Evolutionary conservation across 2,113 vertebrate genomes (phyloP).

Genomic region (Clarias batrachus): DNA sequence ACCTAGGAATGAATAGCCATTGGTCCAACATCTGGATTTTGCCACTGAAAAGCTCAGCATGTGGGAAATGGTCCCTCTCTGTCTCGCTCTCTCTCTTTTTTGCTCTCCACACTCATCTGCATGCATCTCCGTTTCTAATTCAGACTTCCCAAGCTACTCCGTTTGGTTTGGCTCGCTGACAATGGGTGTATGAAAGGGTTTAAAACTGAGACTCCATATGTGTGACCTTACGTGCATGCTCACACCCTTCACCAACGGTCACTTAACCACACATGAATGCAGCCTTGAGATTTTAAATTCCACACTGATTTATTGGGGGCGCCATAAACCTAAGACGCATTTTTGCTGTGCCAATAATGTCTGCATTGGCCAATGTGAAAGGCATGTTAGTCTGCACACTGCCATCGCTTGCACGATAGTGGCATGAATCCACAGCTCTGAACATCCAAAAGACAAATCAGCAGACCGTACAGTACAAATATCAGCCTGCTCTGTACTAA

Average conservation of each 20-base stretch:
- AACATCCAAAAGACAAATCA: neutral
- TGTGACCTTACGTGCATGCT: slow-evolving; percentile 32
- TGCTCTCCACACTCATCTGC: slow-evolving; percentile 20
- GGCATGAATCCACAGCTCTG: neutral
- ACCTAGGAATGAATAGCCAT: slow-evolving; percentile 48
- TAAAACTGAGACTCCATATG: slow-evolving; percentile 39
- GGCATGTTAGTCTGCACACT: neutral
- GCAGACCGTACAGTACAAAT: neutral
- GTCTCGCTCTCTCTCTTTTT: slow-evolving; percentile 4
- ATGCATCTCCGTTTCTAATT: slow-evolving; percentile 48
- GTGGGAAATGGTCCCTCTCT: slow-evolving; percentile 41
- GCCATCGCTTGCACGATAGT: neutral
- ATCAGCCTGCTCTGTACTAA: too few relatives aligned
- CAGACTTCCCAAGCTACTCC: slow-evolving; percentile 35
- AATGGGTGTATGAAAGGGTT: slow-evolving; percentile 37
- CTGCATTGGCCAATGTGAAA: slow-evolving; percentile 7
- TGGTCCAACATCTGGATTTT: slow-evolving; percentile 58
- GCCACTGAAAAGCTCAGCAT: slow-evolving; percentile 38
- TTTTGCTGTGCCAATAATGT: neutral
- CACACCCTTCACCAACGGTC: slow-evolving; percentile 48
- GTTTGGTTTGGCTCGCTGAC: slow-evolving; percentile 51
- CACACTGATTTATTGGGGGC: neutral
- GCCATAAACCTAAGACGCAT: slow-evolving; percentile 10
- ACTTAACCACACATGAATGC: slow-evolving; percentile 43
- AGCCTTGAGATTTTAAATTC: slow-evolving; percentile 21